Conservation (phyloP, 2,888 invertebrate species). For the Apamea sordens region DNA sequence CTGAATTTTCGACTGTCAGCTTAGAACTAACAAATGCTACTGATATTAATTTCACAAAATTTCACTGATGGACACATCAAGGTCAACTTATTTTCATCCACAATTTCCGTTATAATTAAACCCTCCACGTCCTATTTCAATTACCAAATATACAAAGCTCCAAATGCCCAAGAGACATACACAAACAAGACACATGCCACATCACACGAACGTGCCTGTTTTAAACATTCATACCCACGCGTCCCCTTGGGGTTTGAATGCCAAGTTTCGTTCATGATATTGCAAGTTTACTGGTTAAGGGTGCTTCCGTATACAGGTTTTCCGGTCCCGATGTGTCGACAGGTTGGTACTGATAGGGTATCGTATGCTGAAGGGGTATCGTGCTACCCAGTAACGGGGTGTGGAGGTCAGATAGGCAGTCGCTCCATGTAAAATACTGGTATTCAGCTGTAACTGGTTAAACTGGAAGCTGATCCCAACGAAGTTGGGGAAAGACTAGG, state of each 20-base stretch:
- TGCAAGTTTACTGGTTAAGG: slow-evolving; percentile 3
- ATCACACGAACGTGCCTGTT: background rate
- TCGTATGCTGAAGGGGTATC: too few species aligned
- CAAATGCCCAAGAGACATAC: slow-evolving; percentile 16
- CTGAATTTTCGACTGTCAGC: too few species aligned
- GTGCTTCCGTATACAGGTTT: background rate
- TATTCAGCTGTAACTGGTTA: too few species aligned
- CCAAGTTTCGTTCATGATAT: slow-evolving; percentile 18
- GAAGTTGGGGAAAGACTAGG: too few species aligned
- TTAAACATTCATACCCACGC: slow-evolving; percentile 40
- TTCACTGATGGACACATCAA: background rate
- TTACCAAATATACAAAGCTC: background rate
- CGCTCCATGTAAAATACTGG: too few species aligned
- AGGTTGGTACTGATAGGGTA: too few species aligned
- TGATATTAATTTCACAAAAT: too few species aligned
- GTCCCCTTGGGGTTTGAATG: background rate
- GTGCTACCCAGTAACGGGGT: too few species aligned
- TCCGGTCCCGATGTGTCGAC: too few species aligned
- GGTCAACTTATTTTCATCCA: background rate
- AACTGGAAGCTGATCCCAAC: too few species aligned
- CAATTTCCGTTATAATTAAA: background rate
- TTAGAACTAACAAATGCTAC: too few species aligned
- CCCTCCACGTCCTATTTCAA: slow-evolving; percentile 1
- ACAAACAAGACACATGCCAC: slow-evolving; percentile 14
- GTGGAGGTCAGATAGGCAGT: too few species aligned